Evolutionary conservation across 2,888 invertebrate genomes (phyloP).

Genomic region (Acronicta alni): DNA sequence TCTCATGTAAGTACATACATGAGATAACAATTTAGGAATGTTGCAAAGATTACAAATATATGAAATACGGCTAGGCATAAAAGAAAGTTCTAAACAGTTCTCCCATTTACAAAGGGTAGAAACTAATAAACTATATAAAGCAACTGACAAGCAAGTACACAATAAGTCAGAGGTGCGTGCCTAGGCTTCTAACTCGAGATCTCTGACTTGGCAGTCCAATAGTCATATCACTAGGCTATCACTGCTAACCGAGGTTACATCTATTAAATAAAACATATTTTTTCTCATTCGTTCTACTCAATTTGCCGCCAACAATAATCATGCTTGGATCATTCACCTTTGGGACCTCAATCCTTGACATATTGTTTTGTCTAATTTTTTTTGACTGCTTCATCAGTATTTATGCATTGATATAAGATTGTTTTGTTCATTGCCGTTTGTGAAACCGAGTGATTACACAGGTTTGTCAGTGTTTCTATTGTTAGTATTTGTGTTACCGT

Average conservation of each 20-base stretch:
- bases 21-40: too few species aligned
- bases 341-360: slow-evolving; percentile 51
- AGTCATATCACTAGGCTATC: not conserved
- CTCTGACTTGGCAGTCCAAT: too few species aligned
- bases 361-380: slow-evolving; percentile 49
- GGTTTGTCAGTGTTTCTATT: slow-evolving; percentile 33
- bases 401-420: slow-evolving; percentile 49
- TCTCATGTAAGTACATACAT: too few species aligned
- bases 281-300: slow-evolving; percentile 41
- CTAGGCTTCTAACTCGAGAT: too few species aligned
- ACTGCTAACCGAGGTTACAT: slow-evolving; percentile 10
- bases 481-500: not conserved
- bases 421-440: slow-evolving; percentile 44
- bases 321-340: slow-evolving; percentile 43
- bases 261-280: slow-evolving; percentile 12
- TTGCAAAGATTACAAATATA: too few species aligned
- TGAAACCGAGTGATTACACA: slow-evolving; percentile 37
- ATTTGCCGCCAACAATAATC: slow-evolving; percentile 40
- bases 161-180: too few species aligned
- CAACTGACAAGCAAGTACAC: too few species aligned
- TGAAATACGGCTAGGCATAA: too few species aligned
- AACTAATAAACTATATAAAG: too few species aligned
- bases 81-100: too few species aligned
- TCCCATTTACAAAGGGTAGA: too few species aligned
- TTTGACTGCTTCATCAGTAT: slow-evolving; percentile 44